These are phyloP conservation scores for Sepioteuthis lessoniana DNA, from an alignment of 2,888 invertebrate genomes.

Conservation along the genomic window DNA sequence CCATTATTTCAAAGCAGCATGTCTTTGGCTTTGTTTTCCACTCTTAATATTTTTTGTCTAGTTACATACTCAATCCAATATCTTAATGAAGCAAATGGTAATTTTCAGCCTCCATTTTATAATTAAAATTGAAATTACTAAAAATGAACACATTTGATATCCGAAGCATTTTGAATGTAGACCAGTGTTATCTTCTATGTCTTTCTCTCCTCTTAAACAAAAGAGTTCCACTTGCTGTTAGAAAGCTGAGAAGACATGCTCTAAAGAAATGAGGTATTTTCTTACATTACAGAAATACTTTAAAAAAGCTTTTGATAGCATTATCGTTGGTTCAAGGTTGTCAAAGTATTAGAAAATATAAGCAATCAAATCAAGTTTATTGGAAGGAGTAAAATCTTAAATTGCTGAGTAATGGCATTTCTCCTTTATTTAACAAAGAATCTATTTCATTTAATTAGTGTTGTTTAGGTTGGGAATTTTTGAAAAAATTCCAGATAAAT, in stretches of 20 bases:
- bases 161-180: not conserved
- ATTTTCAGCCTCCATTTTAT: not conserved
- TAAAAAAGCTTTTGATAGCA: not conserved
- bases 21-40: no score
- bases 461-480: not conserved
- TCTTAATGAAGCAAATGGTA: not conserved
- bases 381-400: no score
- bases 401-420: not conserved
- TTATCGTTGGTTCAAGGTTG: not conserved
- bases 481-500: not conserved
- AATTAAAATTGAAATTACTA: not conserved
- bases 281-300: not conserved
- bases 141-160: not conserved
- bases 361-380: not conserved
- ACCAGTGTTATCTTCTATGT: slow-evolving; percentile 21
- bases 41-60: no score
- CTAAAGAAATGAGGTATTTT: not conserved
- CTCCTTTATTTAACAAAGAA: not conserved
- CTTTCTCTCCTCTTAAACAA: not conserved
- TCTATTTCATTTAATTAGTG: not conserved
- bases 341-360: not conserved
- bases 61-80: not conserved
- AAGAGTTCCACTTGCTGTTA: slow-evolving; percentile 18
- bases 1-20: no score
- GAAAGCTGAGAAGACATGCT: slow-evolving; percentile 33